Conservation (phyloP, 2,888 invertebrate species). For the Microchrysa polita region DNA sequence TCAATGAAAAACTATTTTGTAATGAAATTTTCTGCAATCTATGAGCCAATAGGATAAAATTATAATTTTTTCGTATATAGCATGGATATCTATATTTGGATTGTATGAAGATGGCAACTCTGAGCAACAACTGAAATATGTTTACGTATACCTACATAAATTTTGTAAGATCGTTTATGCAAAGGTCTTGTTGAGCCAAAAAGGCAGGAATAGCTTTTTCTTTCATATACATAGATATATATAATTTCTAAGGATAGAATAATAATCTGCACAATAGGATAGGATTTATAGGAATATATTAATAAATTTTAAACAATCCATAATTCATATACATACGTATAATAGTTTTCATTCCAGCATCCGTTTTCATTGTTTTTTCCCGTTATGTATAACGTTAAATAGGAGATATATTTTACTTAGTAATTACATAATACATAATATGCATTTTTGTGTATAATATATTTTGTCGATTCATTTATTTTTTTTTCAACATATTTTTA, state of each 20-base stretch:
- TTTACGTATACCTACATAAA: conserved; percentile 13
- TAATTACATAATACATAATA: conserved; percentile 21
- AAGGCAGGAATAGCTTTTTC: conserved; percentile 6
- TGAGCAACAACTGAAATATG: neutral
- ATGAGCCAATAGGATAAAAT: too few species aligned
- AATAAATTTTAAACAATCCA: conserved; percentile 9
- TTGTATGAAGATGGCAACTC: too few species aligned
- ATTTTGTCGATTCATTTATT: conserved; percentile 19
- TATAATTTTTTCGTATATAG: too few species aligned
- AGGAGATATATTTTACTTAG: conserved; percentile 24
- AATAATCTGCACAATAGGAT: conserved; percentile 4
- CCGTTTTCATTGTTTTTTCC: neutral
- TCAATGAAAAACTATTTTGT: too few species aligned
- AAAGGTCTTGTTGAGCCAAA: conserved; percentile 5
- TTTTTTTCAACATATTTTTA: conserved; percentile 30
- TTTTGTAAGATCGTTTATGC: neutral
- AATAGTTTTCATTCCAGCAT: neutral
- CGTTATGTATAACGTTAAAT: conserved; percentile 26
- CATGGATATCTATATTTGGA: too few species aligned
- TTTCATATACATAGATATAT: too few species aligned
- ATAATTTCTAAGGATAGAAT: conserved; percentile 5
- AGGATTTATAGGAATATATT: conserved; percentile 37
- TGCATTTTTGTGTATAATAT: conserved; percentile 5
- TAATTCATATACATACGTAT: conserved; percentile 4
- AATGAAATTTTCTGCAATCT: too few species aligned